Conservation (phyloP, 1,140 invertebrate genomes). For the Drosophila asahinai region DNA sequence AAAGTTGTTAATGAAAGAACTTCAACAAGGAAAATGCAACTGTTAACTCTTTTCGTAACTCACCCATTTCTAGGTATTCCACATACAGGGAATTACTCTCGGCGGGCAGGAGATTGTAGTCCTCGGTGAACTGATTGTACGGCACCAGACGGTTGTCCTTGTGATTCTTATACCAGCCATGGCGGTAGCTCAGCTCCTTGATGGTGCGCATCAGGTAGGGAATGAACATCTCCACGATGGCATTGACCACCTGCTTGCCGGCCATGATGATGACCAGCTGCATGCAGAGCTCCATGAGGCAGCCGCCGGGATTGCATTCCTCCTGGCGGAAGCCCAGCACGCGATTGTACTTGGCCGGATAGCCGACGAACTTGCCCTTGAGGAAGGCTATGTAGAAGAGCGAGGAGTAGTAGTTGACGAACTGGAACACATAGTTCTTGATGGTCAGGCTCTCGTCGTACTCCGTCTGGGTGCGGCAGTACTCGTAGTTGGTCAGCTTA, state of each 20-base stretch:
- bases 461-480: conserved; percentile 93
- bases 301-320: conserved; percentile 92
- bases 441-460: conserved; percentile 94
- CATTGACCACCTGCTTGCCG: conserved; percentile 93
- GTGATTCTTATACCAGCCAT: conserved; percentile 58
- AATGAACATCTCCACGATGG: conserved; percentile 90
- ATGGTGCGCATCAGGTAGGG: conserved; percentile 87
- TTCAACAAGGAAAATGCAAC: no score
- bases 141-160: conserved; percentile 63
- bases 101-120: conserved; percentile 90
- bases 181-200: conserved; percentile 58
- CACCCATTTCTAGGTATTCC: conserved; percentile 96
- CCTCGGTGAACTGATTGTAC: conserved; percentile 91
- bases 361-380: conserved; percentile 92
- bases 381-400: conserved; percentile 95
- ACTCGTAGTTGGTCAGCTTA: conserved; percentile 90
- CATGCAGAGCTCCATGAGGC: conserved; percentile 93
- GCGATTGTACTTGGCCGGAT: conserved; percentile 90
- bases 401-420: conserved; percentile 94
- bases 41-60: background rate
- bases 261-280: conserved; percentile 95
- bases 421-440: conserved; percentile 95
- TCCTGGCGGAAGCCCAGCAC: conserved; percentile 88
- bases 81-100: conserved; percentile 90
- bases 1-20: no score